These are phyloP conservation scores for Pachliopta kotzebuea DNA, from an alignment of 2,888 invertebrate genomes.

Conservation along the genomic window DNA sequence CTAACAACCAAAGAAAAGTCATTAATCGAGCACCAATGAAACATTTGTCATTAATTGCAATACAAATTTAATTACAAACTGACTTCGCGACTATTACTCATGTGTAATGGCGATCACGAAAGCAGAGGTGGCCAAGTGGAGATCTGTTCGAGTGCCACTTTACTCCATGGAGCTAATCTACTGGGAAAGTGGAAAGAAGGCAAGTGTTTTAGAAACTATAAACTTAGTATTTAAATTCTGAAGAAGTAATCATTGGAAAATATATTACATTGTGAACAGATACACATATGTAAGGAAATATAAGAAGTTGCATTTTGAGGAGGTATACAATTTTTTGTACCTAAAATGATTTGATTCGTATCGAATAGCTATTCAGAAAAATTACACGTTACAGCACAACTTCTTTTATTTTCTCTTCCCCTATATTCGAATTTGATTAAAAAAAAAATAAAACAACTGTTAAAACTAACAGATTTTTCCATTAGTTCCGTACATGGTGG, in stretches of 20 bases:
- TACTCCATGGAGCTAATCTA: slow-evolving; percentile 26
- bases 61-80: slow-evolving; percentile 2
- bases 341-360: slow-evolving; percentile 70
- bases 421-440: slow-evolving; percentile 66
- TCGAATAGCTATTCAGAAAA: slow-evolving; percentile 76
- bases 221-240: slow-evolving; percentile 19
- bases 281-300: not conserved
- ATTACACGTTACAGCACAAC: slow-evolving; percentile 71
- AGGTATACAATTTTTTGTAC: slow-evolving; percentile 57
- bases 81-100: slow-evolving; percentile 5
- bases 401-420: slow-evolving; percentile 73
- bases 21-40: slow-evolving; percentile 31
- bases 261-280: slow-evolving; percentile 3
- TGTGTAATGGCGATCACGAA: slow-evolving; percentile 3
- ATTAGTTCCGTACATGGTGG: slow-evolving; percentile 21
- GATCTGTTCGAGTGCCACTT: slow-evolving; percentile 31
- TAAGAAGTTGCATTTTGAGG: slow-evolving; percentile 40
- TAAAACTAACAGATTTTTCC: slow-evolving; percentile 25
- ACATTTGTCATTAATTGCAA: slow-evolving; percentile 22
- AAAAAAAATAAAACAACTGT: slow-evolving; percentile 56
- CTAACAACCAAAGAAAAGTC: slow-evolving; percentile 35
- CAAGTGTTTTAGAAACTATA: slow-evolving; percentile 10
- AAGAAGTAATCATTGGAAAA: slow-evolving; percentile 8
- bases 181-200: slow-evolving; percentile 5
- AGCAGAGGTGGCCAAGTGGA: slow-evolving; percentile 17